These are phyloP conservation scores for Euglossa dilemma DNA, from an alignment of 1,140 invertebrate species.

Conservation along the genomic window DNA sequence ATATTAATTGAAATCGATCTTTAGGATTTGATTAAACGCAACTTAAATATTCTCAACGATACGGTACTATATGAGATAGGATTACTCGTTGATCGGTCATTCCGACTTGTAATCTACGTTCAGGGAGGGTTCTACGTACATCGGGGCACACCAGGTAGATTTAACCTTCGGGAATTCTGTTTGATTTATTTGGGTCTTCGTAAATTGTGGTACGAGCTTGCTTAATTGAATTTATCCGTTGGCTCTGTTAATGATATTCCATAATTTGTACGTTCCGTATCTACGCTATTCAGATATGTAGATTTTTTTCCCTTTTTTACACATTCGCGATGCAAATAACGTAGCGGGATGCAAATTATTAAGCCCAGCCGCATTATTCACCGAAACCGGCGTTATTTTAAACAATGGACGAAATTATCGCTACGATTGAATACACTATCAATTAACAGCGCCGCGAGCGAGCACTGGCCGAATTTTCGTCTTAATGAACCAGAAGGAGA, in stretches of 20 bases:
- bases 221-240: neutral
- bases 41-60: too few species aligned
- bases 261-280: neutral
- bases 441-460: neutral
- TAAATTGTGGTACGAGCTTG: neutral
- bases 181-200: neutral
- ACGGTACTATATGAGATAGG: too few species aligned
- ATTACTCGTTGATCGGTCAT: too few species aligned
- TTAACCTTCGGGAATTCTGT: neutral
- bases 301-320: neutral
- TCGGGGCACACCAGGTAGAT: too few species aligned
- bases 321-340: neutral
- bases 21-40: too few species aligned
- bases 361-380: neutral
- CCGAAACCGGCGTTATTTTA: neutral
- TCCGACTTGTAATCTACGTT: too few species aligned
- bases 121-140: too few species aligned
- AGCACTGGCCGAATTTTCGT: too few species aligned
- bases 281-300: neutral
- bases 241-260: neutral
- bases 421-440: neutral
- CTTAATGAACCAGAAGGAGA: too few species aligned
- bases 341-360: neutral
- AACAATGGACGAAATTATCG: neutral
- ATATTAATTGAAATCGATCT: too few species aligned